Conservation (phyloP, 2,888 invertebrate species). For the Neocrepidodera transversa region DNA sequence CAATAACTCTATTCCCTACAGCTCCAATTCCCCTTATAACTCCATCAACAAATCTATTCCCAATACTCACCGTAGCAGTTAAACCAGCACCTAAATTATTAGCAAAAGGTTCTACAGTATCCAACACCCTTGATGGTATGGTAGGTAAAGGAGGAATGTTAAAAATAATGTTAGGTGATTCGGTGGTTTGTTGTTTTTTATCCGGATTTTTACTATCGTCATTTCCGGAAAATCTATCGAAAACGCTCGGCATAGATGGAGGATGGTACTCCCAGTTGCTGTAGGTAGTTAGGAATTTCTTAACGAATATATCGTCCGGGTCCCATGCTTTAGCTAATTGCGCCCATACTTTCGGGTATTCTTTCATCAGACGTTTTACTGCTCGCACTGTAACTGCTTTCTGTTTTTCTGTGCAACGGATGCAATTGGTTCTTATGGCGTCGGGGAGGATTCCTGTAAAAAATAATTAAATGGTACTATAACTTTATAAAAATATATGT, state of each 20-base stretch:
- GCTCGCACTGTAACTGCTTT: slow-evolving; percentile 70
- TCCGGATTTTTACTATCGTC: slow-evolving; percentile 1
- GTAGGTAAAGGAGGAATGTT: slow-evolving; percentile 25
- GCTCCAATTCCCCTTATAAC: slow-evolving; percentile 48
- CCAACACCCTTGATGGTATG: not conserved
- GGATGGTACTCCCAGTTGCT: slow-evolving; percentile 16
- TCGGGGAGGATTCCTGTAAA: slow-evolving; percentile 73
- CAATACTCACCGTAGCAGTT: slow-evolving; percentile 53
- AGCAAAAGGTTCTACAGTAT: slow-evolving; percentile 33
- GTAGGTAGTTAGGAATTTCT: slow-evolving; percentile 58
- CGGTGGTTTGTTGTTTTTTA: not conserved
- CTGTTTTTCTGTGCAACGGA: slow-evolving; percentile 72
- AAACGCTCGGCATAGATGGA: slow-evolving; percentile 14
- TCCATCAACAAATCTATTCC: slow-evolving; percentile 44
- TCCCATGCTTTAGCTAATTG: slow-evolving; percentile 72
- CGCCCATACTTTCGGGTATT: slow-evolving; percentile 73
- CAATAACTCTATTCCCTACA: slow-evolving; percentile 51
- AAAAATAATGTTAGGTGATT: slow-evolving; percentile 28
- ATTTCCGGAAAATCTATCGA: slow-evolving; percentile 31
- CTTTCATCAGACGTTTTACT: slow-evolving; percentile 69
- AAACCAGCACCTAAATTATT: slow-evolving; percentile 44
- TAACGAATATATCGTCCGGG: slow-evolving; percentile 70
- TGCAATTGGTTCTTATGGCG: slow-evolving; percentile 71
- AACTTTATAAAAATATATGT: too few species aligned
- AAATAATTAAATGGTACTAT: not conserved